Conservation (phyloP, 2,113 vertebrate genomes). For the Capreolus pygargus region DNA sequence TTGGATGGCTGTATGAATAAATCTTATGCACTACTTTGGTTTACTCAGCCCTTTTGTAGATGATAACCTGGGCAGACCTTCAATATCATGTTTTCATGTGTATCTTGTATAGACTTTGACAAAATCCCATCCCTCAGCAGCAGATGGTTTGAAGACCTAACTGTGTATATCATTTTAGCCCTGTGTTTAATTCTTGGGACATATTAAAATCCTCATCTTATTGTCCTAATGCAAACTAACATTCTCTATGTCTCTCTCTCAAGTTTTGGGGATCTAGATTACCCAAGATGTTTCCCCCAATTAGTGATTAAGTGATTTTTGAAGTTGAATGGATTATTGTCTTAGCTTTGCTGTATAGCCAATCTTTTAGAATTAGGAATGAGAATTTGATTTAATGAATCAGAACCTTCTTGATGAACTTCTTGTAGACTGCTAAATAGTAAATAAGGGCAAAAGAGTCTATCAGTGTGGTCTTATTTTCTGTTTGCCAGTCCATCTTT, state of each 20-base stretch:
- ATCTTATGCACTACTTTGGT: conserved; percentile 39
- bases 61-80: conserved; percentile 35
- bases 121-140: conserved; percentile 8
- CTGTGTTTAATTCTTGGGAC: conserved; percentile 40
- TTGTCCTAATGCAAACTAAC: conserved; percentile 9
- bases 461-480: conserved; percentile 33
- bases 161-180: conserved; percentile 1
- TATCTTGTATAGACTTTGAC: conserved; percentile 30
- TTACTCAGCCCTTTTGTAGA: conserved; percentile 42
- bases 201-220: background rate
- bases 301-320: conserved; percentile 41
- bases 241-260: background rate
- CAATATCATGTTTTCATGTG: conserved; percentile 35
- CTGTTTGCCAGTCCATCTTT: conserved; percentile 7
- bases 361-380: conserved; percentile 2
- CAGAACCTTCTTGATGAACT: background rate
- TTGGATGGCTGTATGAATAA: conserved; percentile 42
- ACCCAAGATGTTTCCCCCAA: background rate
- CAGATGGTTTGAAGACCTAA: conserved; percentile 25
- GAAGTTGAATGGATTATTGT: background rate
- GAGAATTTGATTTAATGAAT: conserved; percentile 21
- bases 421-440: conserved; percentile 26
- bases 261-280: conserved; percentile 21
- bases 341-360: background rate
- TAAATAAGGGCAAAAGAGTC: conserved; percentile 10